Percentiles rank a stretch among this genome's conserved stretches.
Conservation (phyloP, 2,797 vertebrate species). For the Choloepus didactylus region DNA sequence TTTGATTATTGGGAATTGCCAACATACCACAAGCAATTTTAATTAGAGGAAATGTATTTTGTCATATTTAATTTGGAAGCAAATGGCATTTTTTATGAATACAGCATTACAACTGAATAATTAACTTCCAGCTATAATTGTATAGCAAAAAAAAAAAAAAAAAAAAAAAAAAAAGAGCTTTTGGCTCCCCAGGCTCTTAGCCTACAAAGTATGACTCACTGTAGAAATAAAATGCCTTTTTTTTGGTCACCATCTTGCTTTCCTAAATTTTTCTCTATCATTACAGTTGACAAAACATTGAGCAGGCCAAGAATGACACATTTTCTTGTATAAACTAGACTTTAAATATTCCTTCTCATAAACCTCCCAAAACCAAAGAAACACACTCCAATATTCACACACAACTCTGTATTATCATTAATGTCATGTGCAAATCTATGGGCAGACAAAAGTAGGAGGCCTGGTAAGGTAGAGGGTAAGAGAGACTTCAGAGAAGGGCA, state of each 20-base stretch:
- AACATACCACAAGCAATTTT: constrained; percentile 60
- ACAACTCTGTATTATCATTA: not conserved
- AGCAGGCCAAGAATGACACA: constrained; percentile 12
- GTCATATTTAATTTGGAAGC: constrained; percentile 71
- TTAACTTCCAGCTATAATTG: constrained; percentile 34
- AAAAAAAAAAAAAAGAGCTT: not conserved
- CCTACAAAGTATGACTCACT: constrained; percentile 35
- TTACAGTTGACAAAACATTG: not conserved
- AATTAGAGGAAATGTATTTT: constrained; percentile 53
- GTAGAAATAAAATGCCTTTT: not conserved
- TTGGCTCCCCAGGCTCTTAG: constrained; percentile 27
- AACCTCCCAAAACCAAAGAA: not conserved
- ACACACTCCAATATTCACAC: not conserved
- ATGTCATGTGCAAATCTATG: not conserved
- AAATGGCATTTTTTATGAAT: constrained; percentile 33
- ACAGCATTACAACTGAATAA: constrained; percentile 49
- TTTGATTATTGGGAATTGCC: constrained; percentile 51
- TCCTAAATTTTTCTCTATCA: constrained; percentile 41
- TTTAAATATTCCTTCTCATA: constrained; percentile 16
- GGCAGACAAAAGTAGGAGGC: not conserved
- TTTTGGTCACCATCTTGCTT: not conserved
- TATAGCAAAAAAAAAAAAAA: not conserved
- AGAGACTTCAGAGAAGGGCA: not conserved
- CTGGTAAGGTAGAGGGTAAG: not conserved
- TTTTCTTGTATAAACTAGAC: not conserved